phyloP scores from a whole-genome alignment of 2,113 vertebrate species.

The Melanerpes formicivorus region DNA sequence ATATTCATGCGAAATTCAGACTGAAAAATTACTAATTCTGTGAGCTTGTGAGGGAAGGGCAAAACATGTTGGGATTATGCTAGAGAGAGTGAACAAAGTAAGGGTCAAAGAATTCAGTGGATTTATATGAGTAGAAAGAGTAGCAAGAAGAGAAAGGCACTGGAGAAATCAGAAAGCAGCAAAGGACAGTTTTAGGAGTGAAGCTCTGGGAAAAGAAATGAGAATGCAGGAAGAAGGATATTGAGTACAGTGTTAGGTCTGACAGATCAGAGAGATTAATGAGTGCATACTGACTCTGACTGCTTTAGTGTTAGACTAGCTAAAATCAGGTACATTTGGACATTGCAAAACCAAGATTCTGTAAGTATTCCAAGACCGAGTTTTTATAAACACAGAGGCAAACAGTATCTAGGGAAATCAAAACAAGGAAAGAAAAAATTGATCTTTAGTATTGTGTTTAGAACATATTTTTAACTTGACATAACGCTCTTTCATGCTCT shows the following conservation, averaged over 20 bases:
- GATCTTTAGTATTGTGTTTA: neutral
- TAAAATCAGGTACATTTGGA: neutral
- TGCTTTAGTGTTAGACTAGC: neutral
- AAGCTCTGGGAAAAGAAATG: neutral
- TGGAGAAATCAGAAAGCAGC: neutral
- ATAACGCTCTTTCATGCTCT: neutral
- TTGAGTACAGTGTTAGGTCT: neutral
- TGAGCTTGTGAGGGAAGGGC: neutral
- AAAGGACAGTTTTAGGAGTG: neutral
- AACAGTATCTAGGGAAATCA: neutral
- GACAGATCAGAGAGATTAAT: neutral
- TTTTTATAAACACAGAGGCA: neutral
- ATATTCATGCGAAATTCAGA: neutral
- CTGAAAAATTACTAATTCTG: neutral
- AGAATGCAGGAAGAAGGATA: neutral
- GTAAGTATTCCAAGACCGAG: neutral
- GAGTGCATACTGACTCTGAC: neutral
- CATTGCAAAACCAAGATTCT: neutral
- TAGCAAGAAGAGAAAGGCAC: neutral
- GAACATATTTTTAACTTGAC: neutral
- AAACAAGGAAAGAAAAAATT: neutral
- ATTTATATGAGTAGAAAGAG: neutral
- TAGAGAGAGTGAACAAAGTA: neutral
- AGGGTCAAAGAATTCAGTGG: neutral
- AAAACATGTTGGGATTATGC: neutral